phyloP scores from a whole-genome alignment of 1,140 invertebrate genomes.

The Babylonia areolata region DNA sequence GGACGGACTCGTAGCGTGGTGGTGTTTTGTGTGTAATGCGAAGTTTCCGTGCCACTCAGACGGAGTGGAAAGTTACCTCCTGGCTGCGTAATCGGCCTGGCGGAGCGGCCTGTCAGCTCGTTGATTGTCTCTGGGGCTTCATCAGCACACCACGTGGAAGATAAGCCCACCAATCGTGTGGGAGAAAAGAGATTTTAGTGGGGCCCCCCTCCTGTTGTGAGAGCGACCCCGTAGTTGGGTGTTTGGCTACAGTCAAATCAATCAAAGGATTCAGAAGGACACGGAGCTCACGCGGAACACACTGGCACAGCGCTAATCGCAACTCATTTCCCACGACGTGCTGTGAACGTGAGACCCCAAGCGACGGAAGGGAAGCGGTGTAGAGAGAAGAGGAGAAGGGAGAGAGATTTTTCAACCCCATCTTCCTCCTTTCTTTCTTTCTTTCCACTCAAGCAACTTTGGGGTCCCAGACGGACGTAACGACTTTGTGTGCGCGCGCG shows the following conservation, averaged over 20 bases:
- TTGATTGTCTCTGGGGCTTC: conserved; percentile 5
- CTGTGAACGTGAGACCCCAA: neutral
- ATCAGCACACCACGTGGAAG: conserved; percentile 7
- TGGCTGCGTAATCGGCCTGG: neutral
- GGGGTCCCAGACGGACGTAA: conserved; percentile 38
- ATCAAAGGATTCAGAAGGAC: conserved; percentile 32
- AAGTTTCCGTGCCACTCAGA: neutral
- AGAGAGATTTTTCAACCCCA: conserved; percentile 26
- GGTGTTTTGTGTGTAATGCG: neutral
- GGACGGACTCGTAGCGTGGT: neutral
- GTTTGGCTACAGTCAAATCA: conserved; percentile 36
- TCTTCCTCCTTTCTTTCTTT: conserved; percentile 4
- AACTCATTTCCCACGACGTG: conserved; percentile 14
- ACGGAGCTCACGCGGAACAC: neutral
- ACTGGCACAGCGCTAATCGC: conserved; percentile 3
- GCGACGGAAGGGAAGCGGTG: neutral
- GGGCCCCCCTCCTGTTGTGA: neutral
- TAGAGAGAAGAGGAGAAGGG: neutral
- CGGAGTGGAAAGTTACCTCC: conserved; percentile 1
- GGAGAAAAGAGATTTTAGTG: conserved; percentile 7
- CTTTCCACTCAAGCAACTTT: conserved; percentile 1
- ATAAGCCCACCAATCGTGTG: conserved; percentile 23
- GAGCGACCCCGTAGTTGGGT: neutral
- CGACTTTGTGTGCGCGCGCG: conserved; percentile 32
- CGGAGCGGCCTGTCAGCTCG: neutral